Evolutionary conservation across 2,797 vertebrate species (phyloP).

Genomic region (Poecile montanus): DNA sequence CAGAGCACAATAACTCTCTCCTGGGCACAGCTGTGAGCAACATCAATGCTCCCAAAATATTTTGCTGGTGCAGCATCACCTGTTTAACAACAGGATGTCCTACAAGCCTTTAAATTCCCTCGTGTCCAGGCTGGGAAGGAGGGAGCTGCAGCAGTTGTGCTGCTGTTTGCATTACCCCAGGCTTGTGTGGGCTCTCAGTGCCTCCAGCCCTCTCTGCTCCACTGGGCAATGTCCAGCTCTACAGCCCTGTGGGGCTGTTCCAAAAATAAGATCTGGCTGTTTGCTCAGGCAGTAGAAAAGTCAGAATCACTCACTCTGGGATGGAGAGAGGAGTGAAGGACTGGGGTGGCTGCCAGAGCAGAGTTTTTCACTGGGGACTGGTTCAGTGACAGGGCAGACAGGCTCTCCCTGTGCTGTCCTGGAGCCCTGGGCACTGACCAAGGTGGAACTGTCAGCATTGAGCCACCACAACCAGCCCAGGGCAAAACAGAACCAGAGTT

Average conservation of each 20-base stretch:
- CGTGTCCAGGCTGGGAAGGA: background rate
- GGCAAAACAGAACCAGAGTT: background rate
- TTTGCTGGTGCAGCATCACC: background rate
- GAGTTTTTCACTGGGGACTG: background rate
- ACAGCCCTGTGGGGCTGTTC: accelerated
- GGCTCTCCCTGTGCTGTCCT: background rate
- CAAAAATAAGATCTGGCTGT: background rate
- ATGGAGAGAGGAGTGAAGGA: background rate
- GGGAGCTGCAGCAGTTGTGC: background rate
- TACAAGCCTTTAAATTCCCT: background rate
- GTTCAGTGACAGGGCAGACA: background rate
- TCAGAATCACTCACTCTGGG: background rate
- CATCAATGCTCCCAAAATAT: background rate
- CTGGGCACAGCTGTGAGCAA: background rate
- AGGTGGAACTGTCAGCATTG: background rate
- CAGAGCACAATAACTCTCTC: background rate
- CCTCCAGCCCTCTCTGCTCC: background rate
- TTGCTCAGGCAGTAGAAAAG: background rate
- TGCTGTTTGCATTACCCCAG: background rate
- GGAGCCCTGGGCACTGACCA: background rate
- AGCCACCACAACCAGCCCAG: accelerated
- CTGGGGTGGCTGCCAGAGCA: background rate
- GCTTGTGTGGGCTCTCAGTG: background rate
- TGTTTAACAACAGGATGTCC: background rate
- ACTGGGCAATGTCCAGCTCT: background rate